phyloP scores from a whole-genome alignment of 2,797 vertebrate genomes.

The Dryobates pubescens region DNA sequence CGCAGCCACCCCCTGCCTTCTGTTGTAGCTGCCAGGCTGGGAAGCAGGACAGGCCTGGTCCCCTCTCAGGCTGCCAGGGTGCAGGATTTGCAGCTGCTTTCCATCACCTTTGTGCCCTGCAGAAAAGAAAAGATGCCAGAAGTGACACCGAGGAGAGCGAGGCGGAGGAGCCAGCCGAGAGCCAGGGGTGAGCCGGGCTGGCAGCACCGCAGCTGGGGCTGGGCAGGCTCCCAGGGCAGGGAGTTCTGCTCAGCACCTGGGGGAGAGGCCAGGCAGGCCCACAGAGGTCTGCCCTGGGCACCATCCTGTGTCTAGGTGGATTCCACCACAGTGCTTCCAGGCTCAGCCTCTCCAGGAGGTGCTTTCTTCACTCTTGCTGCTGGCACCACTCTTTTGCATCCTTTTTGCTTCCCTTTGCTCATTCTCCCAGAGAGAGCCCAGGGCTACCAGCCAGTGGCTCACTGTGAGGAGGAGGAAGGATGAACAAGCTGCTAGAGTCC shows the following conservation, averaged over 20 bases:
- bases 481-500: not conserved
- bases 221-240: not conserved
- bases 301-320: not conserved
- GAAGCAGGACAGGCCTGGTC: not conserved
- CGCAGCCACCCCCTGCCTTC: not conserved
- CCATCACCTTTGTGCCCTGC: not conserved
- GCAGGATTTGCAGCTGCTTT: not conserved
- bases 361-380: not conserved
- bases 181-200: too few species aligned
- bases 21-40: not conserved
- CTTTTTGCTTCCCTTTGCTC: not conserved
- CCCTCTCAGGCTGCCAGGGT: too few species aligned
- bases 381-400: not conserved
- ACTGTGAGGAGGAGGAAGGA: not conserved
- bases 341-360: not conserved
- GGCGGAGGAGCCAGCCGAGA: slow-evolving; percentile 46
- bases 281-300: not conserved
- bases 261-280: not conserved
- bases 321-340: not conserved
- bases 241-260: not conserved
- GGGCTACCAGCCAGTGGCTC: not conserved
- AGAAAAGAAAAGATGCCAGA: slow-evolving; percentile 84
- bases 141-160: slow-evolving; percentile 83
- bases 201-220: not conserved
- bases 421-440: not conserved